phyloP scores from a whole-genome alignment of 1,140 invertebrate species.

The Homarus americanus region DNA sequence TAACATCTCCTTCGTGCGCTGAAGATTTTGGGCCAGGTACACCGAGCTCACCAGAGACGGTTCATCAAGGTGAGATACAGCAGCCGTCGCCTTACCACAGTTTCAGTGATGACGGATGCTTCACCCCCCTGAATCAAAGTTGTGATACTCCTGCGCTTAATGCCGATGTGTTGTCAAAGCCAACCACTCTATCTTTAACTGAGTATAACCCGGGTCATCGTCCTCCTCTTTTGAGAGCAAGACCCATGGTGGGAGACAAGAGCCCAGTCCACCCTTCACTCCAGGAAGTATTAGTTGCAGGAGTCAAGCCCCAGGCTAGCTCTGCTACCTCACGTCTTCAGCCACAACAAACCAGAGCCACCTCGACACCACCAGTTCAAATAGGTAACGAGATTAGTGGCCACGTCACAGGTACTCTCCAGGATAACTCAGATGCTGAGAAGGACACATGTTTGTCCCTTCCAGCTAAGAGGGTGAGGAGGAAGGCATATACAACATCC shows the following conservation, averaged over 20 bases:
- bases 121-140: background rate
- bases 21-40: background rate
- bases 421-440: background rate
- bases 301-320: background rate
- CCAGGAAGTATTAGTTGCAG: background rate
- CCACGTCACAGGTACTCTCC: background rate
- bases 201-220: background rate
- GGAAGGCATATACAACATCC: background rate
- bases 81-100: background rate
- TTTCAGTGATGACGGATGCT: background rate
- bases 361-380: background rate
- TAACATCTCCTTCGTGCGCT: background rate
- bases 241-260: background rate
- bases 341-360: background rate
- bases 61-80: background rate
- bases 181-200: background rate
- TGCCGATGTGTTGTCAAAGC: background rate
- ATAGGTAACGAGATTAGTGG: background rate
- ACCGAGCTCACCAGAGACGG: background rate
- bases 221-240: background rate
- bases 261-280: background rate
- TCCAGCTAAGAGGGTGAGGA: background rate
- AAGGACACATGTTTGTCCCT: background rate
- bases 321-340: background rate
- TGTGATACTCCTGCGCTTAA: background rate